Percentiles rank a stretch among this genome's conserved stretches.
Conservation (phyloP, 2,113 vertebrate species). For the Vicugna pacos region DNA sequence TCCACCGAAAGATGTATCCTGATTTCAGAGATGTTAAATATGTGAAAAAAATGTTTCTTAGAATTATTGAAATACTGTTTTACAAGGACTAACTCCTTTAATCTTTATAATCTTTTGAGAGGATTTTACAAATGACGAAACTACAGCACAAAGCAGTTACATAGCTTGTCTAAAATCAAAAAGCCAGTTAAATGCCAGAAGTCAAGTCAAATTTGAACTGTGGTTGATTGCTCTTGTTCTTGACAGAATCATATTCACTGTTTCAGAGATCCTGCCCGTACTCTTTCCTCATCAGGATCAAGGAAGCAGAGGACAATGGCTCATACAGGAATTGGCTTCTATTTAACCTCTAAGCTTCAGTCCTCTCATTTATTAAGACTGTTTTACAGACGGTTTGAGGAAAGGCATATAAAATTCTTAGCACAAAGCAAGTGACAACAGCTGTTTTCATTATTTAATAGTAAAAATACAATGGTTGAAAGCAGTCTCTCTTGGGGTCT, state of each 20-base stretch:
- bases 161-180: background rate
- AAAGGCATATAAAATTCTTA: slow-evolving; percentile 13
- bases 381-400: background rate
- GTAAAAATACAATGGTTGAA: background rate
- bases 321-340: background rate
- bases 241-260: background rate
- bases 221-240: background rate
- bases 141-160: background rate
- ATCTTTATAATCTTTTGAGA: background rate
- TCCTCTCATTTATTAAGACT: background rate
- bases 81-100: background rate
- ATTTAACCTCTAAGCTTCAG: background rate
- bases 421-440: background rate
- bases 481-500: background rate
- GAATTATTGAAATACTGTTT: background rate
- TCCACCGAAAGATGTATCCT: background rate
- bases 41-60: background rate
- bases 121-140: slow-evolving; percentile 26
- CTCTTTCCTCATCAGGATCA: background rate
- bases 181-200: background rate
- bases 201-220: background rate
- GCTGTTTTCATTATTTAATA: background rate
- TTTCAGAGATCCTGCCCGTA: background rate
- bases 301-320: background rate
- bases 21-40: slow-evolving; percentile 29